These are phyloP conservation scores for Rhagoletis zephyria DNA, from an alignment of 1,140 invertebrate genomes.

Conservation along the genomic window DNA sequence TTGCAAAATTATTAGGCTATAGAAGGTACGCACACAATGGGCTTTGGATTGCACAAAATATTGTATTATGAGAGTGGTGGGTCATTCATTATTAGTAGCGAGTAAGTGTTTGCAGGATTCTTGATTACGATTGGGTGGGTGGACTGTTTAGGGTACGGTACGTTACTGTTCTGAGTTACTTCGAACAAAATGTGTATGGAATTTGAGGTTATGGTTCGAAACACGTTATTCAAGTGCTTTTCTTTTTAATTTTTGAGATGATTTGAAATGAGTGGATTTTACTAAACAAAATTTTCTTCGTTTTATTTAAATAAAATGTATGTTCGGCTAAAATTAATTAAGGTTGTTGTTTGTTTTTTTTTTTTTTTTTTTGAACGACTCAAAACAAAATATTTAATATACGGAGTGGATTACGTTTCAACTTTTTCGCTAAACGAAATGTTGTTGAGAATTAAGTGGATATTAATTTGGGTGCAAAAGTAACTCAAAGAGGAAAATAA, in stretches of 20 bases:
- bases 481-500: slow-evolving; percentile 5
- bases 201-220: no score
- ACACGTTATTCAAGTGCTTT: no score
- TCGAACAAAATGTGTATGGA: no score
- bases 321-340: not conserved
- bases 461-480: slow-evolving; percentile 41
- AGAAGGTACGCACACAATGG: not conserved
- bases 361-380: not conserved
- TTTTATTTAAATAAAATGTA: not conserved
- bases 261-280: not conserved
- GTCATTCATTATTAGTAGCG: not conserved
- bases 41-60: not conserved
- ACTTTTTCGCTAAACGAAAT: not conserved
- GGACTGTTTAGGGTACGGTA: not conserved
- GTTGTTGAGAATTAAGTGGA: not conserved
- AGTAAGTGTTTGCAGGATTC: not conserved
- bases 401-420: not conserved
- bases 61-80: not conserved
- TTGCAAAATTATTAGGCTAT: not conserved
- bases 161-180: not conserved
- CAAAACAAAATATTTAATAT: slow-evolving; percentile 37
- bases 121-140: not conserved
- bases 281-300: not conserved
- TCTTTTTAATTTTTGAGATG: not conserved
- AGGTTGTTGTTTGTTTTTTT: not conserved